Evolutionary conservation across 2,113 vertebrate genomes (phyloP), one percentile per base, ranked within the genome.

Genomic region (Phrynosoma blainvillii): DNA sequence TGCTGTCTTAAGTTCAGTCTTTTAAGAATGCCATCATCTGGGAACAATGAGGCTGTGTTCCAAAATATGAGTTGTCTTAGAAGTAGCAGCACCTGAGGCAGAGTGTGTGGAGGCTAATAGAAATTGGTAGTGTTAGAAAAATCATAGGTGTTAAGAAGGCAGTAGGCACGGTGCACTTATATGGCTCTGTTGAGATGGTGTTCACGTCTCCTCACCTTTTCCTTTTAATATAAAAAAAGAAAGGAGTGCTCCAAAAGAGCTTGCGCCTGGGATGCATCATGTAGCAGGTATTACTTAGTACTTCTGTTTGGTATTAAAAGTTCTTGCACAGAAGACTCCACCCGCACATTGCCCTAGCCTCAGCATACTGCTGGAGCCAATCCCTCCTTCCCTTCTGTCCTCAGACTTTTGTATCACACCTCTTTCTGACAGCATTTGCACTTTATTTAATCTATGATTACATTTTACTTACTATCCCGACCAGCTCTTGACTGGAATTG

Each of bases 141-240:
- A 32, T 93, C 94, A 95, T 94, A 95, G 90, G 84, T 79, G 16
- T 89, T 93, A 93, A 94, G 94, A 96, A 96, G 96, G 95, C 95
- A 95, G 92, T 0, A 88, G 36, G 73, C n/a, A 68, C 89, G 86
- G 95, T 89, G 92, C 87, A 82, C 10, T 1, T 65, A 75, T 2
- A 65, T 82, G 95, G 94, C 93, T 94, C 89, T 8, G 2, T 75
- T 88, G 84, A 85, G 65, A 84, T 88, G 91, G 32, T 94, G 59
- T 88, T 59, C 30, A 52, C 23, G 47, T 82, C 59, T 93, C 90
- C 89, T 89, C 90, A 89, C 84, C 71, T 12, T 84, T 90, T 90
- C 88, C 91, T 76, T 93, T 59, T n/a, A 40, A 74, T 85, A 89
- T 87, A 78, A 92, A 93, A 92, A 92, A 93, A 78, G 30, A 92